Conservation (phyloP, 2,113 vertebrate species). For the Phoenicopterus ruber region DNA sequence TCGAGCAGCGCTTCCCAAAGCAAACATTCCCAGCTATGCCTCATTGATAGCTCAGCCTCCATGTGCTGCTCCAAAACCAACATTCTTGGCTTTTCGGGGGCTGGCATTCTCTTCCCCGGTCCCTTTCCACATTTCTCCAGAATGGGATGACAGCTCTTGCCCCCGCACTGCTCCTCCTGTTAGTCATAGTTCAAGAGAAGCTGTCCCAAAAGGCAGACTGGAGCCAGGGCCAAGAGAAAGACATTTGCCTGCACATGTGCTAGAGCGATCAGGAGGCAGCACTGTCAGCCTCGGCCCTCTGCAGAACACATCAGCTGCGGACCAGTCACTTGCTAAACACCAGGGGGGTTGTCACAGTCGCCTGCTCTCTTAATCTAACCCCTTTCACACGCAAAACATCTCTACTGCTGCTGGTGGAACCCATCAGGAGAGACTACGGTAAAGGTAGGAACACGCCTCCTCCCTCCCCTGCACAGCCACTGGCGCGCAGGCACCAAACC, state of each 20-base stretch:
- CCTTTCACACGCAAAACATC: background rate
- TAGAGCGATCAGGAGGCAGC: background rate
- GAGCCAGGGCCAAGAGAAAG: background rate
- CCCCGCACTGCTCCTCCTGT: background rate
- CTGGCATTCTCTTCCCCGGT: background rate
- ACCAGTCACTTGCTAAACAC: background rate
- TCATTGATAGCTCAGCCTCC: background rate
- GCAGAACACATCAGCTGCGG: background rate
- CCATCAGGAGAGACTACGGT: background rate
- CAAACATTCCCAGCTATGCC: conserved; percentile 11
- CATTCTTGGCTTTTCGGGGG: background rate
- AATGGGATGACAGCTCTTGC: conserved; percentile 28
- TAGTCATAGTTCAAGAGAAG: conserved; percentile 2
- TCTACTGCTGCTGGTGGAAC: background rate
- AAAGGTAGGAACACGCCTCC: background rate
- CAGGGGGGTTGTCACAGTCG: background rate
- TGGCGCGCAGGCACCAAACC: background rate
- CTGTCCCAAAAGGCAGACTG: background rate
- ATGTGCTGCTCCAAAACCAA: conserved; percentile 33
- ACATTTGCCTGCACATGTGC: background rate
- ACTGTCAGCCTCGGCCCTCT: background rate
- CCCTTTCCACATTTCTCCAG: background rate
- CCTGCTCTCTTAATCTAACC: background rate
- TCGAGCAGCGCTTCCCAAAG: background rate
- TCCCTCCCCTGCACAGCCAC: no score